phyloP scores from a whole-genome alignment of 2,113 vertebrate species.

The Corythaixoides concolor region DNA sequence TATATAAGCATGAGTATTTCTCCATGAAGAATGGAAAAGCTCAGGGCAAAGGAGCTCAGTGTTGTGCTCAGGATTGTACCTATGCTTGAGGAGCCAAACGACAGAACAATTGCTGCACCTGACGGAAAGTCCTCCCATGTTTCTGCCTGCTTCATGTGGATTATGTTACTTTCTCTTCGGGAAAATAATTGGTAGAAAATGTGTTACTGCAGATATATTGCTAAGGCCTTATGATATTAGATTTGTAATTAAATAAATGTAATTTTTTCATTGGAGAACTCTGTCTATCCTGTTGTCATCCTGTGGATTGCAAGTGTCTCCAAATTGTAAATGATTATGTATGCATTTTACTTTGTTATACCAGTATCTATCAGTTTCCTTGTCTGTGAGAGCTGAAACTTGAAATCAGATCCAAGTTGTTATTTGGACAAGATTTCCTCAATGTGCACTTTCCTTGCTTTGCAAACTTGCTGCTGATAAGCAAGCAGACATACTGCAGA shows the following conservation, averaged over 20 bases:
- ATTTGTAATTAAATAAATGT: background rate
- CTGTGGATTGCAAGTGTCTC: background rate
- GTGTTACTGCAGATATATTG: background rate
- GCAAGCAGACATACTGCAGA: background rate
- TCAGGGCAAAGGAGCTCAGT: background rate
- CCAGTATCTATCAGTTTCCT: background rate
- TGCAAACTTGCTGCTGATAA: background rate
- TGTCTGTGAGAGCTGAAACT: background rate
- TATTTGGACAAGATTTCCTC: background rate
- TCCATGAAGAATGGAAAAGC: background rate
- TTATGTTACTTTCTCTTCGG: background rate
- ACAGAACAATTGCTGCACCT: background rate
- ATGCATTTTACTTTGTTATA: background rate
- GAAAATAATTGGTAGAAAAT: background rate
- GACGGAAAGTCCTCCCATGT: background rate
- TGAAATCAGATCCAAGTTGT: background rate
- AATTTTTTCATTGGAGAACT: background rate
- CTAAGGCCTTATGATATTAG: background rate
- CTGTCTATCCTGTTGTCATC: background rate
- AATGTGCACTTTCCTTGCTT: background rate
- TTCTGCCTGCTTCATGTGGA: background rate
- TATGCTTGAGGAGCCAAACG: fast-evolving
- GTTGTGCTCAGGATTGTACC: background rate
- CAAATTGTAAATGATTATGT: background rate
- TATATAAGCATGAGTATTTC: background rate